Percentiles rank a stretch among this genome's conserved stretches.
Conservation (phyloP, 2,888 invertebrate species). For the Drosophila eohydei region DNA sequence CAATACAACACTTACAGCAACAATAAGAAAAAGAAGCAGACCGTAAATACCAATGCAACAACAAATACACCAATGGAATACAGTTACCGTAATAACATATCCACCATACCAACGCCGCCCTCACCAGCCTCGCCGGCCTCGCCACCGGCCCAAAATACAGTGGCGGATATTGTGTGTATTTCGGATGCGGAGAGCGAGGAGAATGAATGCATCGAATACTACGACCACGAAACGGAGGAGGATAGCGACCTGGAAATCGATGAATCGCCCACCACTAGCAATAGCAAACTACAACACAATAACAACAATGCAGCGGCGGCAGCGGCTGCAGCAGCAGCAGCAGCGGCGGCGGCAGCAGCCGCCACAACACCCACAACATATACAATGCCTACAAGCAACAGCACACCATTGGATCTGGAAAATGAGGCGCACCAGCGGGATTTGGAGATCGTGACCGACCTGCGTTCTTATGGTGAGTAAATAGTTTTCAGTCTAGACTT, state of each 20-base stretch:
- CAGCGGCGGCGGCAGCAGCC: conserved; percentile 46
- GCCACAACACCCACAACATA: conserved; percentile 37
- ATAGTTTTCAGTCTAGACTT: conserved; percentile 34
- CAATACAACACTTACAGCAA: conserved; percentile 31
- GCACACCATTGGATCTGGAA: conserved; percentile 61
- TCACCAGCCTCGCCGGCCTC: conserved; percentile 57
- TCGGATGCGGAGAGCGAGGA: conserved; percentile 67
- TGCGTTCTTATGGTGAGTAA: conserved; percentile 70
- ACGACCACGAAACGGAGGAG: conserved; percentile 78
- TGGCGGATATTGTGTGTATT: conserved; percentile 63
- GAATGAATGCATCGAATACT: conserved; percentile 38
- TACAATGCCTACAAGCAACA: conserved; percentile 52
- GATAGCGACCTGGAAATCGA: conserved; percentile 55
- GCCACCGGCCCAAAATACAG: conserved; percentile 37
- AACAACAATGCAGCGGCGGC: conserved; percentile 37
- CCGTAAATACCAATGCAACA: conserved; percentile 13
- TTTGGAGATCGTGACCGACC: conserved; percentile 64
- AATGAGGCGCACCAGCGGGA: conserved; percentile 68
- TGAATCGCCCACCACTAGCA: conserved; percentile 41
- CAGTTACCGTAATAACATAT: conserved; percentile 59
- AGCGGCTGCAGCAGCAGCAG: conserved; percentile 44
- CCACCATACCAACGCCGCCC: conserved; percentile 61
- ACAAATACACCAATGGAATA: conserved; percentile 41
- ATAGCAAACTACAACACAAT: conserved; percentile 17
- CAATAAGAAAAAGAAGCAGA: conserved; percentile 14